Conservation (phyloP, 2,113 vertebrate genomes). For the Erinaceus europaeus region DNA sequence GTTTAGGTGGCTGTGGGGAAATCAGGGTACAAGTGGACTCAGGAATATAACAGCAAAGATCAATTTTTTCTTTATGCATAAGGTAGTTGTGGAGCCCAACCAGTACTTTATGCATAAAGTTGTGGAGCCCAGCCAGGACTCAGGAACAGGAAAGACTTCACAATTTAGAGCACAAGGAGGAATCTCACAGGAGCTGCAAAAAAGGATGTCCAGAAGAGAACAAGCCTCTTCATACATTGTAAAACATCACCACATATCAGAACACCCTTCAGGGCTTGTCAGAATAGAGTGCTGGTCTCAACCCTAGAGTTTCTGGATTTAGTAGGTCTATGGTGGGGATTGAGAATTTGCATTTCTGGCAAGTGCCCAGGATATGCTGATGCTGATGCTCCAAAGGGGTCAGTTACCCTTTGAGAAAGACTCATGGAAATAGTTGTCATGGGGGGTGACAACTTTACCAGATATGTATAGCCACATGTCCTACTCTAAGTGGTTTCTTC, state of each 20-base stretch:
- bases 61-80: background rate
- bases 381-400: background rate
- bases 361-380: background rate
- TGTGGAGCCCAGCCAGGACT: background rate
- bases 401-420: background rate
- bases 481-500: background rate
- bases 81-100: no score
- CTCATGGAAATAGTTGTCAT: no score
- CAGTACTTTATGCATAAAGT: no score
- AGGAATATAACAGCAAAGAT: background rate
- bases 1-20: background rate
- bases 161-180: background rate
- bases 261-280: background rate
- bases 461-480: no score
- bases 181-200: background rate
- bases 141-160: background rate
- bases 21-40: background rate
- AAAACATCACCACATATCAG: background rate
- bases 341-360: background rate
- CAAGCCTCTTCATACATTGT: background rate
- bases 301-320: background rate
- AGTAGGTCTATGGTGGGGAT: background rate
- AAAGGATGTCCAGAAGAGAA: background rate
- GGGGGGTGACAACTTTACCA: no score
- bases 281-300: background rate